These are phyloP conservation scores for Anabas testudineus DNA, from an alignment of 2,797 vertebrate genomes.

Conservation along the genomic window DNA sequence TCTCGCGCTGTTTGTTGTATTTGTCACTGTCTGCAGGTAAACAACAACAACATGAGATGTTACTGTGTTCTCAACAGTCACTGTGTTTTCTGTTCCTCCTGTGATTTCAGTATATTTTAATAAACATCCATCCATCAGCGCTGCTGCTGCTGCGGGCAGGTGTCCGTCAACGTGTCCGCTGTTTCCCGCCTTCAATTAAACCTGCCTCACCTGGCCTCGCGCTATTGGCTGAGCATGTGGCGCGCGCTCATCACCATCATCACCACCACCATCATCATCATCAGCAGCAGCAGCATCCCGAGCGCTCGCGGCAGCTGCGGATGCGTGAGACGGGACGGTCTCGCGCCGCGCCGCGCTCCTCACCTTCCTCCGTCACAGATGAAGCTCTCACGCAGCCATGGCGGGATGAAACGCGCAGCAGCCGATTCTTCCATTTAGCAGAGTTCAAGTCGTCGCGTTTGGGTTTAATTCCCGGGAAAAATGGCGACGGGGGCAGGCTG, in stretches of 20 bases:
- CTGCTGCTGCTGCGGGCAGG: neutral
- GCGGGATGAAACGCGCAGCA: slow-evolving; percentile 24
- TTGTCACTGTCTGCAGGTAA: too few relatives aligned
- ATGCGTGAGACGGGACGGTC: slow-evolving; percentile 36
- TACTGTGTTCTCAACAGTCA: too few relatives aligned
- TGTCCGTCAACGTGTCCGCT: neutral
- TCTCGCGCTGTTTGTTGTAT: too few relatives aligned
- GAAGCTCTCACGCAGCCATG: slow-evolving; percentile 32
- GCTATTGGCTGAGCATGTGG: slow-evolving; percentile 60
- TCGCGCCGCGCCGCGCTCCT: slow-evolving; percentile 26
- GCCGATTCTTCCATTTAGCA: neutral
- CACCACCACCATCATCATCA: too few relatives aligned
- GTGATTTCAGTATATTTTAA: too few relatives aligned
- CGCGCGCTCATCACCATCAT: slow-evolving; percentile 61
- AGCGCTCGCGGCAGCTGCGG: slow-evolving; percentile 43
- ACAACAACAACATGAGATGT: too few relatives aligned
- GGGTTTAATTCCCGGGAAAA: slow-evolving; percentile 47
- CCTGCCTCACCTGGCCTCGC: slow-evolving; percentile 27
- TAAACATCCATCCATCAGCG: neutral
- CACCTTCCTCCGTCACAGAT: neutral
- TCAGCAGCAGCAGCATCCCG: too few relatives aligned
- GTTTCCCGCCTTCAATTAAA: neutral
- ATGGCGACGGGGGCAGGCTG: slow-evolving; percentile 81
- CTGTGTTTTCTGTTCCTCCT: too few relatives aligned
- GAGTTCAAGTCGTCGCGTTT: slow-evolving; percentile 19